Evolutionary conservation across 2,113 vertebrate species (phyloP).

Genomic region (Scomber japonicus): DNA sequence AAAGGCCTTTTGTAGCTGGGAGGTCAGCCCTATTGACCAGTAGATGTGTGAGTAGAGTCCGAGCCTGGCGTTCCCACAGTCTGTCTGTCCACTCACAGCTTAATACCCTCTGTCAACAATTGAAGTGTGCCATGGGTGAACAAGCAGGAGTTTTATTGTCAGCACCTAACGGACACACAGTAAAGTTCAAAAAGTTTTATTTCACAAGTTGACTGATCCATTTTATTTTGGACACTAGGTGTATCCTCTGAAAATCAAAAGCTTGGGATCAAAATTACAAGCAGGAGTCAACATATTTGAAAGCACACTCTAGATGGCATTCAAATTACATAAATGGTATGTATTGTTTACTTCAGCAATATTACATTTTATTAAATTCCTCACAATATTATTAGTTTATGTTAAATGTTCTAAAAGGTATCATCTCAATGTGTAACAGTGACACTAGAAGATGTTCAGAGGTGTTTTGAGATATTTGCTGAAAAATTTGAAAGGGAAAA

Average conservation of each 20-base stretch:
- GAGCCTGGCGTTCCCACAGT: constrained; percentile 83
- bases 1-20: constrained; percentile 78
- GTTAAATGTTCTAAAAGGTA: too few species aligned
- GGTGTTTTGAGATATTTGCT: too few species aligned
- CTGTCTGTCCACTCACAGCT: constrained; percentile 73
- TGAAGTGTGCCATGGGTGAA: constrained; percentile 82
- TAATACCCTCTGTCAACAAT: constrained; percentile 78
- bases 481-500: too few species aligned
- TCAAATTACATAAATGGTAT: too few species aligned
- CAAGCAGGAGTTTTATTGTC: constrained; percentile 71
- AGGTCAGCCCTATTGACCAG: constrained; percentile 82
- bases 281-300: too few species aligned
- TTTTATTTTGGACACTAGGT: background rate
- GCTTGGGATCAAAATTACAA: too few species aligned
- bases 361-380: too few species aligned
- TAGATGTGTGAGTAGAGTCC: constrained; percentile 81
- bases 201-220: background rate
- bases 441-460: too few species aligned
- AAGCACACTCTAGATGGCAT: too few species aligned
- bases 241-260: background rate
- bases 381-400: too few species aligned
- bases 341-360: too few species aligned
- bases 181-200: constrained; percentile 3
- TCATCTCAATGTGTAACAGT: too few species aligned
- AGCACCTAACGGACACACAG: constrained; percentile 38